A percentile compares a stretch with the other conserved stretches of the same genome.
phyloP scores from a whole-genome alignment of 2,797 vertebrate species.

The Simalia tracyae region DNA sequence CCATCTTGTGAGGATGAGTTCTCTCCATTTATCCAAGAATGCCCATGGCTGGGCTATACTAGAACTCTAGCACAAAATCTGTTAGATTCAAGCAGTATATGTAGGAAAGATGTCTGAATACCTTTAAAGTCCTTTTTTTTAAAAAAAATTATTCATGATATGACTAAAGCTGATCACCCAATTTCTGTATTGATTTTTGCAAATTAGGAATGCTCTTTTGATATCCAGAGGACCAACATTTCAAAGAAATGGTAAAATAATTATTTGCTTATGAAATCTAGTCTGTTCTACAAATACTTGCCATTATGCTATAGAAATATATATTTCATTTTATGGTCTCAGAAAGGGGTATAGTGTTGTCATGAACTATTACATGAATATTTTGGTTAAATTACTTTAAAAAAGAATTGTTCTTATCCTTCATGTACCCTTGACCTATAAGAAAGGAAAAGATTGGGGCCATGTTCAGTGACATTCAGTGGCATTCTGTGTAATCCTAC shows the following conservation, averaged over 20 bases:
- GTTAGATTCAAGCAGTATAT: not conserved
- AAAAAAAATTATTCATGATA: too few relatives aligned
- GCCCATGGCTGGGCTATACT: not conserved
- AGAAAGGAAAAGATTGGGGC: not conserved
- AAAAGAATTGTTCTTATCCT: not conserved
- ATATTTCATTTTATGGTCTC: not conserved
- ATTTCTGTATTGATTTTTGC: not conserved
- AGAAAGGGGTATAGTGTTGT: not conserved
- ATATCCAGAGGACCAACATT: not conserved
- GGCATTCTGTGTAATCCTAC: not conserved
- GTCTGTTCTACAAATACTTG: not conserved
- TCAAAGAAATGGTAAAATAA: not conserved
- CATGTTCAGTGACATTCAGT: not conserved
- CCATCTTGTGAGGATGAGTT: not conserved
- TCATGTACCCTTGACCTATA: not conserved
- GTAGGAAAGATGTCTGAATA: not conserved
- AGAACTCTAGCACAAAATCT: too few relatives aligned
- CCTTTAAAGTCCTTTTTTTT: not conserved
- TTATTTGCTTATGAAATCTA: not conserved
- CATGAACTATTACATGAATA: not conserved
- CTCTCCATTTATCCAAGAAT: not conserved
- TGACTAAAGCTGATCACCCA: too few relatives aligned
- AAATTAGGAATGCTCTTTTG: not conserved
- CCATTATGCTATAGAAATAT: not conserved
- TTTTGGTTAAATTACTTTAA: not conserved